Conservation (phyloP, 2,797 vertebrate species). For the Mormyrus hasselquistii region DNA sequence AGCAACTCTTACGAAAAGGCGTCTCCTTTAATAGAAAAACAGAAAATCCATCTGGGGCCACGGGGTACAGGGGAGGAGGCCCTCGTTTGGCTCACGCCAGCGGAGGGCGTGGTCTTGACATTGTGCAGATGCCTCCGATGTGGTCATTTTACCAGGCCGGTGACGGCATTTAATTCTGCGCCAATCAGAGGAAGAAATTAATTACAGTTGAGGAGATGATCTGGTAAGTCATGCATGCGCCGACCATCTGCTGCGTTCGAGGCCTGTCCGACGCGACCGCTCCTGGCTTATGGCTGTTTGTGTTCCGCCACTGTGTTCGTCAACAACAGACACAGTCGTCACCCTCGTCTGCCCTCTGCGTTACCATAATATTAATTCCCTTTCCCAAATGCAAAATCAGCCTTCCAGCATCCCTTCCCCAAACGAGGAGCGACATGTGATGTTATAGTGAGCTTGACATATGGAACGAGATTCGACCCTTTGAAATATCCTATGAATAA, state of each 20-base stretch:
- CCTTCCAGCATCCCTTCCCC: not conserved
- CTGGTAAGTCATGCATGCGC: slow-evolving; percentile 31
- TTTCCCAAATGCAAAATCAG: not conserved
- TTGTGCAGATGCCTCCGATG: slow-evolving; percentile 22
- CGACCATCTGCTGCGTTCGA: slow-evolving; percentile 34
- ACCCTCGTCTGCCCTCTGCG: not conserved
- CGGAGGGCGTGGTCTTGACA: not conserved
- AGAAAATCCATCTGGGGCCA: not conserved
- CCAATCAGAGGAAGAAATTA: slow-evolving; percentile 25
- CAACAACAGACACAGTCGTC: not conserved
- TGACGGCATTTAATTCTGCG: slow-evolving; percentile 23
- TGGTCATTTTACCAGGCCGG: slow-evolving; percentile 31
- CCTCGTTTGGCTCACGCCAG: not conserved
- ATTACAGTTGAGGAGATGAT: slow-evolving; percentile 35
- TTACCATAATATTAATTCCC: not conserved
- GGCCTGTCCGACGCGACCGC: slow-evolving; percentile 9
- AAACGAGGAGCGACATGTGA: not conserved
- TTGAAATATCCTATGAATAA: not conserved
- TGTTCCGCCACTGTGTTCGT: not conserved
- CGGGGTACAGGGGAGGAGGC: too few relatives aligned
- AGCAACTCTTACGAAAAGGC: not conserved
- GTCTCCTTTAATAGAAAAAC: not conserved
- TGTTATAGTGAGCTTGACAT: slow-evolving; percentile 3
- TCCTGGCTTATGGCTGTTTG: not conserved
- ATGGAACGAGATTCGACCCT: not conserved